Percentiles rank a stretch among this genome's conserved stretches.
Evolutionary conservation across 2,797 vertebrate species (phyloP).

Genomic region (Columba guinea): DNA sequence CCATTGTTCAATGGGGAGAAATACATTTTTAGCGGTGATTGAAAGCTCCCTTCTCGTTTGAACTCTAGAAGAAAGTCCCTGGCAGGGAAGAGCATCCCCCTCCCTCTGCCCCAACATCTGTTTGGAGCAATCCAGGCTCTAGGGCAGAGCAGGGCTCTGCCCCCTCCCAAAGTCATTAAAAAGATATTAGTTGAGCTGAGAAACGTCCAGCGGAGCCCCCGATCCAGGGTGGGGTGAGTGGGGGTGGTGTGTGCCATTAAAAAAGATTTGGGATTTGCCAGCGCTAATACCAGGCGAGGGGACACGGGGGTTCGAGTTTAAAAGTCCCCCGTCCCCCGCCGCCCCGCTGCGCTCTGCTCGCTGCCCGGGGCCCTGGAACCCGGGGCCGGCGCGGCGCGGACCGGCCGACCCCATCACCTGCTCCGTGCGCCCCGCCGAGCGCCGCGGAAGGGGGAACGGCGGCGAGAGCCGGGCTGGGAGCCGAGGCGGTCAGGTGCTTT

Average conservation of each 20-base stretch:
- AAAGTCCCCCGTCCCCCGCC: neutral
- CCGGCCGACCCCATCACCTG: neutral
- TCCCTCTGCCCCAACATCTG: slow-evolving; percentile 78
- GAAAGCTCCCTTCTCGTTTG: slow-evolving; percentile 77
- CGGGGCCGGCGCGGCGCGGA: neutral
- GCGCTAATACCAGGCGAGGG: neutral
- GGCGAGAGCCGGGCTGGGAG: neutral
- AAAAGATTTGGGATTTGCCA: slow-evolving; percentile 19
- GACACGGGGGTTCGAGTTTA: neutral
- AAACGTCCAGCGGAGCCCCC: slow-evolving; percentile 69
- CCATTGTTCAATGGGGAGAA: slow-evolving; percentile 73
- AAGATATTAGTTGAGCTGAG: slow-evolving; percentile 79
- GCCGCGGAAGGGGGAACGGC: neutral
- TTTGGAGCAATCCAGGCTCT: slow-evolving; percentile 77
- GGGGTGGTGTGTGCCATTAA: neutral
- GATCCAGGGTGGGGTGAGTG: neutral
- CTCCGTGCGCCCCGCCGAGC: neutral
- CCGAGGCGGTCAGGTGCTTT: neutral
- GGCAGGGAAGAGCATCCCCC: slow-evolving; percentile 58
- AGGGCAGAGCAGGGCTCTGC: slow-evolving; percentile 72
- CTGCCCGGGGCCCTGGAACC: neutral
- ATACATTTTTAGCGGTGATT: slow-evolving; percentile 74
- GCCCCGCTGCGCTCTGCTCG: neutral
- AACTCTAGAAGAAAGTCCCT: slow-evolving; percentile 79
- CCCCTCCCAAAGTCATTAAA: slow-evolving; percentile 79